phyloP scores from a whole-genome alignment of 2,113 vertebrate species.

The Microcebus lehilahytsara region DNA sequence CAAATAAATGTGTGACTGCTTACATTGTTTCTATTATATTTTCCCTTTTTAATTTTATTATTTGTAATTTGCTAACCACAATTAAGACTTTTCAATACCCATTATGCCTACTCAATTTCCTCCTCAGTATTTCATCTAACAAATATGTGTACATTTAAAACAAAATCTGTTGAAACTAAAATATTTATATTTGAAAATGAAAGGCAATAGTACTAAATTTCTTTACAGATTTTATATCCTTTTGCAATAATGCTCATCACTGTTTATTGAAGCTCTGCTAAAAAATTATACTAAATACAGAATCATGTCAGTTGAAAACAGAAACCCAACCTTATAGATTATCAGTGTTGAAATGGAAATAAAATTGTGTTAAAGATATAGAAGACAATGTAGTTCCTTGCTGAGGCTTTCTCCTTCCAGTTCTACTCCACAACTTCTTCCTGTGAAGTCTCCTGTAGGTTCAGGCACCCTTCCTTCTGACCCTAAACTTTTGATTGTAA shows the following conservation, averaged over 20 bases:
- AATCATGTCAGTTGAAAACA: neutral
- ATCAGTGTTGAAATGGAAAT: neutral
- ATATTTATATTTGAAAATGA: neutral
- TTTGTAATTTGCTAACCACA: neutral
- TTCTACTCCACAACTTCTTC: no score
- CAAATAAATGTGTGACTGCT: neutral
- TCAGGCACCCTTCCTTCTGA: no score
- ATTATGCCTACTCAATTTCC: neutral
- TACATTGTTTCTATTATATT: neutral
- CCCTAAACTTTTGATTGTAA: no score
- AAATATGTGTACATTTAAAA: neutral
- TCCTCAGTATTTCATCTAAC: neutral
- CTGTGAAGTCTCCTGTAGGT: no score
- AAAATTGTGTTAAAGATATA: neutral
- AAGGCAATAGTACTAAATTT: neutral
- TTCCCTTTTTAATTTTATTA: neutral
- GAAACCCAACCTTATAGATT: neutral
- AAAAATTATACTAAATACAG: constrained; percentile 7
- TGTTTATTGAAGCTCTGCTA: neutral
- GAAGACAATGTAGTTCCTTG: no score
- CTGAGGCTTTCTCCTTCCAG: no score
- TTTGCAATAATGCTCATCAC: neutral
- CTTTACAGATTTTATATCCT: neutral
- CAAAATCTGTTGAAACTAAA: neutral
- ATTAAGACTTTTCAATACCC: neutral